Percentiles rank a stretch among this genome's conserved stretches.
These are phyloP conservation scores for Mesorhabditis spiculigera DNA, from an alignment of 2,888 invertebrate genomes.

Conservation along the genomic window DNA sequence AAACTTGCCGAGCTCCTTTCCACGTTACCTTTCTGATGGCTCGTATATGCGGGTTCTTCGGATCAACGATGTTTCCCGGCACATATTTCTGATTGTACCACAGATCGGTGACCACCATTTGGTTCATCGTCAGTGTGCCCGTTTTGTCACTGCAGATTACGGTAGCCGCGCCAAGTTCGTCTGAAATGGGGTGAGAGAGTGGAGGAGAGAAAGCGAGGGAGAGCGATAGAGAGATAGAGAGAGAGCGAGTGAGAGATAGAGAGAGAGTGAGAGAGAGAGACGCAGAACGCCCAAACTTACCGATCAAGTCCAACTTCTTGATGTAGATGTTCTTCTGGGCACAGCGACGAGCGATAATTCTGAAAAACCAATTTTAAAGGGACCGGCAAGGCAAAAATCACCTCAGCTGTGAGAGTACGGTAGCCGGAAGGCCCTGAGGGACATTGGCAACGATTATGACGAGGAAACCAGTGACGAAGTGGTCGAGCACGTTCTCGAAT, in stretches of 20 bases:
- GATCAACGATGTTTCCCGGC: conserved; percentile 20
- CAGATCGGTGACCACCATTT: conserved; percentile 69
- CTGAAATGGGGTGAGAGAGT: conserved; percentile 11
- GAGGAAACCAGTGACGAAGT: conserved; percentile 55
- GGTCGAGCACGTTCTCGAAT: conserved; percentile 52
- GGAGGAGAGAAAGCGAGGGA: background rate
- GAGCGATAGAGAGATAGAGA: background rate
- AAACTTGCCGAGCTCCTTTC: too few species aligned
- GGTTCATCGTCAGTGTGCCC: conserved; percentile 92
- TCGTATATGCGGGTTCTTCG: conserved; percentile 47
- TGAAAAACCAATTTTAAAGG: background rate
- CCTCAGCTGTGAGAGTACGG: conserved; percentile 53
- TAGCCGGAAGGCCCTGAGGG: conserved; percentile 53
- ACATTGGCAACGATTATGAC: conserved; percentile 56
- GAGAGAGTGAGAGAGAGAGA: background rate
- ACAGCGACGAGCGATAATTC: conserved; percentile 78
- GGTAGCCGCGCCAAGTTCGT: conserved; percentile 79
- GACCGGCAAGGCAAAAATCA: background rate
- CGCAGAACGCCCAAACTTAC: conserved; percentile 10
- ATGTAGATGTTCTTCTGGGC: conserved; percentile 99
- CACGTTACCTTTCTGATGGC: conserved; percentile 39
- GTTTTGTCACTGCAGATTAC: conserved; percentile 97
- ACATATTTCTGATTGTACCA: conserved; percentile 42
- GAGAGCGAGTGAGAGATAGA: background rate
- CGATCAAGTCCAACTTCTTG: conserved; percentile 54